These are phyloP conservation scores for Arizona elegans DNA, from an alignment of 2,113 vertebrate genomes.

Conservation along the genomic window DNA sequence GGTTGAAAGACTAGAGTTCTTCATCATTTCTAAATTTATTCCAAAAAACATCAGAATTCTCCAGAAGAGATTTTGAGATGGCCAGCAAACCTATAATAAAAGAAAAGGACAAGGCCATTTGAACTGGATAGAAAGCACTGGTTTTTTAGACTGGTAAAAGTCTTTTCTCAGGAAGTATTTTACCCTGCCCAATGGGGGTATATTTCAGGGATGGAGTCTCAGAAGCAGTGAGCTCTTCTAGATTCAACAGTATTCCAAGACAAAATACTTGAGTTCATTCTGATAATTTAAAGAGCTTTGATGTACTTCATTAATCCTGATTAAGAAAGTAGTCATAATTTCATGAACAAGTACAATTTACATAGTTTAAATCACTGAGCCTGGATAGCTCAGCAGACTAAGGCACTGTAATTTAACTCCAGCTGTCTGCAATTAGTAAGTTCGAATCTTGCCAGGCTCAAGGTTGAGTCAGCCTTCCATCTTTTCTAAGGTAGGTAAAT, in stretches of 20 bases:
- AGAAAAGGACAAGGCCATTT: background rate
- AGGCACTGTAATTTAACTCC: no score
- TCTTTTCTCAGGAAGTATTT: background rate
- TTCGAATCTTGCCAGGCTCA: no score
- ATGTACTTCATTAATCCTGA: background rate
- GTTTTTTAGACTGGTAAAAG: background rate
- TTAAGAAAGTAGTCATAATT: background rate
- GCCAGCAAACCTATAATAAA: background rate
- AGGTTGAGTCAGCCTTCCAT: no score
- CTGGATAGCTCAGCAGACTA: no score
- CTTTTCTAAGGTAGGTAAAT: no score
- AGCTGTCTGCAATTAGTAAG: no score
- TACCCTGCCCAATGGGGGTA: background rate
- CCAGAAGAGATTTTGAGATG: background rate
- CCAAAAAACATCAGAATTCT: background rate
- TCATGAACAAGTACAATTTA: background rate
- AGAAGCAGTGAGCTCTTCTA: background rate
- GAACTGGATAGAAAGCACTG: background rate
- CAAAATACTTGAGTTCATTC: background rate
- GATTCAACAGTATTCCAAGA: background rate
- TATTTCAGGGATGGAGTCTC: background rate
- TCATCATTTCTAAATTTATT: background rate
- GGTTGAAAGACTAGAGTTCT: background rate
- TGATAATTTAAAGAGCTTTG: background rate
- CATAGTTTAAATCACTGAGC: no score